Conservation (phyloP, 2,113 vertebrate genomes). For the Triplophysa tibetana region DNA sequence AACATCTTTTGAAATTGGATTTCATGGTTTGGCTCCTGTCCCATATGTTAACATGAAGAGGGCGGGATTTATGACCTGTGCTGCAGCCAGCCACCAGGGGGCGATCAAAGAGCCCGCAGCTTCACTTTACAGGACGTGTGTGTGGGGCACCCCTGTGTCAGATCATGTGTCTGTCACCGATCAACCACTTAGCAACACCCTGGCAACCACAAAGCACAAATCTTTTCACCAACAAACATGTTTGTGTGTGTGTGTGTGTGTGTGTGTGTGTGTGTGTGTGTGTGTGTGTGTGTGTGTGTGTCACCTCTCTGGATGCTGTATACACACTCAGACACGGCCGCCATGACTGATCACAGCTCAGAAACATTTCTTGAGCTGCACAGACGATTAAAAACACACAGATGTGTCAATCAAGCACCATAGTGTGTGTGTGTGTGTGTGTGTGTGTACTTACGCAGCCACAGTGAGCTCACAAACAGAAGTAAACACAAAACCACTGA, state of each 20-base stretch:
- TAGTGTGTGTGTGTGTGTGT: background rate
- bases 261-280: background rate
- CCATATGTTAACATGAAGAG: too few relatives aligned
- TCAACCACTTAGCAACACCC: too few relatives aligned
- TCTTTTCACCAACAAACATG: too few relatives aligned
- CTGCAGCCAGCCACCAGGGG: too few relatives aligned
- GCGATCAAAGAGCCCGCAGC: too few relatives aligned
- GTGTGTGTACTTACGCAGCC: slow-evolving; percentile 53
- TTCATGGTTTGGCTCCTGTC: too few relatives aligned
- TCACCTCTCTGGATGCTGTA: slow-evolving; percentile 17
- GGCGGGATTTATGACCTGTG: too few relatives aligned
- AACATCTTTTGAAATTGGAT: too few relatives aligned
- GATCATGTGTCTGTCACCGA: too few relatives aligned
- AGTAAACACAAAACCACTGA: slow-evolving; percentile 37
- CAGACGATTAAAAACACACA: slow-evolving; percentile 15
- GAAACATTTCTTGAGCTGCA: slow-evolving; percentile 33
- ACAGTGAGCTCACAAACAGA: slow-evolving; percentile 49
- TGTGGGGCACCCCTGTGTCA: too few relatives aligned
- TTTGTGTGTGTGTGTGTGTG: too few relatives aligned
- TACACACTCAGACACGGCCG: slow-evolving; percentile 43
- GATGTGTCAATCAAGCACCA: background rate
- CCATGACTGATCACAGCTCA: slow-evolving; percentile 39
- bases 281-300: slow-evolving; percentile 4
- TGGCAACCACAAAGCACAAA: background rate
- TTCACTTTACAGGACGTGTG: too few relatives aligned